Evolutionary conservation across 1,140 invertebrate species (phyloP), one percentile per base, ranked within the genome.

Genomic region (Lepidotrigona ventralis): DNA sequence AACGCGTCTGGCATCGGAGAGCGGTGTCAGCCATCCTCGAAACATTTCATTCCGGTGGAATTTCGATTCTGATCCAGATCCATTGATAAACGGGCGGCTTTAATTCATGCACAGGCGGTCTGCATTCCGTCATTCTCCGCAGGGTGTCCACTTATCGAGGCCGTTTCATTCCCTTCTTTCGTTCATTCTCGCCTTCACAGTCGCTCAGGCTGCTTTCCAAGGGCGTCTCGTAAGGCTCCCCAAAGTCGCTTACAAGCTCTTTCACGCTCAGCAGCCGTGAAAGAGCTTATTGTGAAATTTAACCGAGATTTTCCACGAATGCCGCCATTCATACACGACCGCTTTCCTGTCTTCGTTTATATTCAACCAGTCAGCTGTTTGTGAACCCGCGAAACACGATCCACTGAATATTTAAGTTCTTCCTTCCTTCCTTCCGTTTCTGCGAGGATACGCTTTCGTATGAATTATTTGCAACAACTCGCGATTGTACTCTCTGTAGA

Each of bases 111-210:
- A 46, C n/a, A 0, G 78, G 73, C 64, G 83, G 86, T 54, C 87
- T 88, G 87, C 83, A 79, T 88, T 68, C 63, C 71, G 66, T 88
- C 87, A 88, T 81, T 79, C 79, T 46, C 72, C 33, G 46, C 53
- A 29, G 78, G 85, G 78, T 84, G 85, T 84, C 86, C 86, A 88
- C 86, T 88, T 88, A 82, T 88, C 86, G 75, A 84, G 69, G 56
- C 76, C 77, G n/a, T 84, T 80, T 46, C 80, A 56, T 82, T 85
- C 71, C 60, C 69, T 80, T 51, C 33, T 87, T 87, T 76, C 78
- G 78, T 64, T 76, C 79, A 23, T 87, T 87, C 86, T 87, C 86
- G 74, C 78, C 79, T 85, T 88, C 51, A 75, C 82, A 66, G 58
- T 75, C 54, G 60, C 64, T 74, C 71, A 53, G 60, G 64, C 76